Percentiles rank a stretch among this genome's conserved stretches.
phyloP scores from a whole-genome alignment of 1,140 invertebrate species.

The Drosophila rhopaloa region DNA sequence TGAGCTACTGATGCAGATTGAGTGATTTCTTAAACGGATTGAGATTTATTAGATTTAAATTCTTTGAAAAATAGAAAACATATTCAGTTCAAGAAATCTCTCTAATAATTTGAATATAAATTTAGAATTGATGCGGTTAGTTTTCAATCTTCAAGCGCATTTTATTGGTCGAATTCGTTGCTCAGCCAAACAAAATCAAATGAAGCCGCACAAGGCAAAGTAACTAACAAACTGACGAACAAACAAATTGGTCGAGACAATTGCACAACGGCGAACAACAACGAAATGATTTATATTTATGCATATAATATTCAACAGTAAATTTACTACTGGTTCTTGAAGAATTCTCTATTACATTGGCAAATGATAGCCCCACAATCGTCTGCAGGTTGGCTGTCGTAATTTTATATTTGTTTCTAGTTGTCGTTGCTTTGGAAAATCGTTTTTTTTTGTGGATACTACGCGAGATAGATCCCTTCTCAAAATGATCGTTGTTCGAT shows the following conservation, averaged over 20 bases:
- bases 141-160: slow-evolving; percentile 34
- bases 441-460: slow-evolving; percentile 29
- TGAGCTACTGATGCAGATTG: slow-evolving; percentile 22
- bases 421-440: slow-evolving; percentile 34
- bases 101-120: neutral
- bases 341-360: slow-evolving; percentile 42
- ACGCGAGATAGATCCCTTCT: slow-evolving; percentile 28
- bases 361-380: slow-evolving; percentile 8
- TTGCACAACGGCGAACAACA: slow-evolving; percentile 61
- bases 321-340: slow-evolving; percentile 23
- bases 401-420: slow-evolving; percentile 7
- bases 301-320: slow-evolving; percentile 40
- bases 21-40: neutral
- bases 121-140: slow-evolving; percentile 41
- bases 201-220: slow-evolving; percentile 61
- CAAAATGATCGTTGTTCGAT: slow-evolving; percentile 44
- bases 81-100: neutral
- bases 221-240: slow-evolving; percentile 60
- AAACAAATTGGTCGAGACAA: slow-evolving; percentile 57
- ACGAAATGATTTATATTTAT: slow-evolving; percentile 51
- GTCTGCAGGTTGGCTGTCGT: slow-evolving; percentile 21
- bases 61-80: neutral
- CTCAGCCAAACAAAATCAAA: slow-evolving; percentile 49
- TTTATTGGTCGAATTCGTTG: slow-evolving; percentile 25
- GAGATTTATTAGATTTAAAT: neutral